Conservation (phyloP, 2,113 vertebrate genomes). For the Microcebus jonahi region DNA sequence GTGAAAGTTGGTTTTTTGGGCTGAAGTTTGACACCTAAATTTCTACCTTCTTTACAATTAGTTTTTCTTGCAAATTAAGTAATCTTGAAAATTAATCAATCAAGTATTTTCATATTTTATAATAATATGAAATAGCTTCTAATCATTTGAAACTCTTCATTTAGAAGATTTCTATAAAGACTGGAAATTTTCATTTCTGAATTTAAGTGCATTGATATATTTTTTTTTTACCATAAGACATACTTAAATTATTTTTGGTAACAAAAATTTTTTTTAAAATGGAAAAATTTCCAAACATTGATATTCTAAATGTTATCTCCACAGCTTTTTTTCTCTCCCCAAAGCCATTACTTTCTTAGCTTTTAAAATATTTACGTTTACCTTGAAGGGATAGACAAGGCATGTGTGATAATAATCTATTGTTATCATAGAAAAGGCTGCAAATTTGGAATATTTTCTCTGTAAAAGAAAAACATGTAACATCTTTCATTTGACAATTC, state of each 20-base stretch:
- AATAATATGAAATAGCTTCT: background rate
- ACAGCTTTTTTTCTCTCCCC: background rate
- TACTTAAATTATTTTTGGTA: background rate
- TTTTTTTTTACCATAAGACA: background rate
- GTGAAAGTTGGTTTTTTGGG: background rate
- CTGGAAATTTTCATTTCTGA: background rate
- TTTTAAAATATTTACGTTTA: slow-evolving; percentile 34
- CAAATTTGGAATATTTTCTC: background rate
- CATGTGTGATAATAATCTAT: background rate
- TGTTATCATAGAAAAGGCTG: background rate
- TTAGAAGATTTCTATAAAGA: background rate
- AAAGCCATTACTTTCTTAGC: background rate
- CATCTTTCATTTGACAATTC: background rate
- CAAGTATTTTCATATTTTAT: background rate
- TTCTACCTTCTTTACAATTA: background rate
- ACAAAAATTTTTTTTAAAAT: background rate
- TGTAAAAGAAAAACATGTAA: background rate
- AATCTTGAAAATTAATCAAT: background rate
- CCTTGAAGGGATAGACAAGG: background rate
- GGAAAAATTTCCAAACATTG: background rate
- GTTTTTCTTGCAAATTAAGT: slow-evolving; percentile 22
- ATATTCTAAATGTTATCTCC: background rate
- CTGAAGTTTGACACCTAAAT: background rate
- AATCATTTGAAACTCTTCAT: background rate
- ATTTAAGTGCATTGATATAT: background rate